A percentile compares a stretch with the other conserved stretches of the same genome.
These are phyloP conservation scores for Drosophila tropicalis DNA, from an alignment of 1,140 invertebrate species.

Conservation along the genomic window DNA sequence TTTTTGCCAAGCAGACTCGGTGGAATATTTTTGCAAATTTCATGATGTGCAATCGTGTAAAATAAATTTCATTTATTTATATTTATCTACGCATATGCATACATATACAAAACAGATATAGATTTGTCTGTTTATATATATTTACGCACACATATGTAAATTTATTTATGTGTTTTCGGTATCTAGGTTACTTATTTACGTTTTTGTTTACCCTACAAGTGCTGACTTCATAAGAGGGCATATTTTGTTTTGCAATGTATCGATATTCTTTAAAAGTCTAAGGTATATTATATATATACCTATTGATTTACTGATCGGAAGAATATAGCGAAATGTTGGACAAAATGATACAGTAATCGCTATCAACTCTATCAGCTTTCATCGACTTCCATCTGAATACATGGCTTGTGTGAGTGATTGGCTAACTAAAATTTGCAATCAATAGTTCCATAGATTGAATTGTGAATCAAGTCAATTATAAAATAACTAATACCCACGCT, in stretches of 20 bases:
- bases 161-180: not conserved
- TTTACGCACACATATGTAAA: not conserved
- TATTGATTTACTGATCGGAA: no score
- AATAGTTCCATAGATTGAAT: not conserved
- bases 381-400: not conserved
- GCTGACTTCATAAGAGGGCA: not conserved
- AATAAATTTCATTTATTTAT: constrained; percentile 62
- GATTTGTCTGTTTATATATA: not conserved
- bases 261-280: no score
- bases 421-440: not conserved
- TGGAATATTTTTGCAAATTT: constrained; percentile 44
- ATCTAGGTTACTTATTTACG: constrained; percentile 10
- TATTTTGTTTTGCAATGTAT: not conserved
- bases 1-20: not conserved
- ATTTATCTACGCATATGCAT: constrained; percentile 38
- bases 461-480: not conserved
- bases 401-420: not conserved
- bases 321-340: no score
- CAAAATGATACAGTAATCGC: no score
- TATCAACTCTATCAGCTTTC: no score
- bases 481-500: not conserved
- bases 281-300: no score
- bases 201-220: constrained; percentile 3
- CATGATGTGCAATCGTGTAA: constrained; percentile 57
- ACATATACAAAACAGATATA: not conserved